phyloP scores from a whole-genome alignment of 2,797 vertebrate genomes.

The Peromyscus eremicus region DNA sequence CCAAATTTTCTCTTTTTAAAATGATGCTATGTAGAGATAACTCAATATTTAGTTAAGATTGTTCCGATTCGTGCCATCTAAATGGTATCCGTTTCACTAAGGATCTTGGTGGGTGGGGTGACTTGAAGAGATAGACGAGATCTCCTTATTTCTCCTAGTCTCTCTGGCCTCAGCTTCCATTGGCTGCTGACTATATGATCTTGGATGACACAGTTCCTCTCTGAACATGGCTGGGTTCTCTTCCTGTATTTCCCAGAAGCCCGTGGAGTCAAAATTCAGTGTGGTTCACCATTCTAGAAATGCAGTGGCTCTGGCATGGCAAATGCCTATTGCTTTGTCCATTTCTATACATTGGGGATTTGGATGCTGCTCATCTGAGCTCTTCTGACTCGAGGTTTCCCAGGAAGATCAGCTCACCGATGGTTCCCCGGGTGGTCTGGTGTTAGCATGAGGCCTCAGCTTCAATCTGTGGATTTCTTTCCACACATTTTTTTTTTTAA shows the following conservation, averaged over 20 bases:
- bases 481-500: neutral
- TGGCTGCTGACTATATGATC: neutral
- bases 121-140: too few species aligned
- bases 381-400: neutral
- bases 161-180: neutral
- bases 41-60: slow-evolving; percentile 50
- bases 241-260: slow-evolving; percentile 23
- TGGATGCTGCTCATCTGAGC: neutral
- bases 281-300: neutral
- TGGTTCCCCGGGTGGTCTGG: neutral
- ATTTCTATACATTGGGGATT: neutral
- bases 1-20: neutral
- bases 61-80: neutral
- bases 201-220: slow-evolving; percentile 10
- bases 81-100: neutral
- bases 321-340: neutral
- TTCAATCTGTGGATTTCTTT: neutral
- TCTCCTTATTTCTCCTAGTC: neutral
- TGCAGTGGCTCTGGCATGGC: neutral
- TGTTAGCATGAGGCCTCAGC: neutral
- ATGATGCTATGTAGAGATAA: neutral
- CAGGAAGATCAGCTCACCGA: neutral
- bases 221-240: neutral
- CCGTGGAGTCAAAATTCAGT: neutral
- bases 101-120: neutral